Percentiles rank a stretch among this genome's conserved stretches.
These are phyloP conservation scores for Luperina testacea DNA, from an alignment of 2,888 invertebrate genomes.

Conservation along the genomic window DNA sequence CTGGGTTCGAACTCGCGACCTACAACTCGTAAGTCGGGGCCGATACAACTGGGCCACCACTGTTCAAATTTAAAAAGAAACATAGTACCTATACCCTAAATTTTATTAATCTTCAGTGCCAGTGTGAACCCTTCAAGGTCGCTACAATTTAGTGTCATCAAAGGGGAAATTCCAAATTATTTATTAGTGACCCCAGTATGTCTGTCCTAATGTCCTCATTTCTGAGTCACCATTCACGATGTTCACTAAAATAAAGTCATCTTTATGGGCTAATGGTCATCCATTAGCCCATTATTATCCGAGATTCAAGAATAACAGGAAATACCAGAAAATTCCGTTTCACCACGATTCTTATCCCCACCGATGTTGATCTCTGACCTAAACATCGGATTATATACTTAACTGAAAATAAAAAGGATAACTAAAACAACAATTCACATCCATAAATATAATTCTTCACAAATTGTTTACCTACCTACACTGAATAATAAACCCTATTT, in stretches of 20 bases:
- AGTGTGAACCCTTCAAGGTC: background rate
- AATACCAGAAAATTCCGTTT: background rate
- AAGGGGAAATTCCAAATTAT: background rate
- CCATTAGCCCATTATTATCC: background rate
- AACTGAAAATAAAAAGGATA: background rate
- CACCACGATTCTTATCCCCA: background rate
- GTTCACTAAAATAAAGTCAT: background rate
- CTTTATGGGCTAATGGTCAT: too few relatives aligned
- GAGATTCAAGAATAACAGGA: background rate
- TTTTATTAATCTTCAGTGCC: background rate
- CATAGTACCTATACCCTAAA: background rate
- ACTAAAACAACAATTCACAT: slow-evolving; percentile 27
- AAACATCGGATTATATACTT: background rate
- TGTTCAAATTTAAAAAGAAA: background rate
- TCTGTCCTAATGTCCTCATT: background rate
- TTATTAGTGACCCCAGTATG: too few relatives aligned
- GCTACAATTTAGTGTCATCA: background rate
- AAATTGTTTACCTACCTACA: slow-evolving; percentile 1
- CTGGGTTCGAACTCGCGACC: background rate
- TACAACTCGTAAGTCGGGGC: background rate
- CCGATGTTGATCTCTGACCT: background rate
- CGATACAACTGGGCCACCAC: background rate
- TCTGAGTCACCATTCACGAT: background rate
- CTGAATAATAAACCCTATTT: slow-evolving; percentile 29
- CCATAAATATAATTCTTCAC: slow-evolving; percentile 9